Evolutionary conservation across 2,888 invertebrate genomes (phyloP).

Genomic region (Theretra japonica): DNA sequence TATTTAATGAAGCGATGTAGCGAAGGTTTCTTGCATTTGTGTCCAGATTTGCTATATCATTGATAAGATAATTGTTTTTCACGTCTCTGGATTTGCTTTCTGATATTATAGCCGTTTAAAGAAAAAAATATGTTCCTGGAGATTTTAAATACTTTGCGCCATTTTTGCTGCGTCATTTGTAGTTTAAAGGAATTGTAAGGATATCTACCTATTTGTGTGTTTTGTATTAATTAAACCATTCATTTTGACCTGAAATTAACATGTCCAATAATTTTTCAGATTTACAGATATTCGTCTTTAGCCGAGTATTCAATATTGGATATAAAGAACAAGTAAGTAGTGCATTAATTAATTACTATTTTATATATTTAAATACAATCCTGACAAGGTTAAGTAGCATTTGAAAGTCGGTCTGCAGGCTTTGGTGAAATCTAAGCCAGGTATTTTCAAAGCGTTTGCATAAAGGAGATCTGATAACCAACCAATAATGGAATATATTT

Average conservation of each 20-base stretch:
- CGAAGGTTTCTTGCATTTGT: too few species aligned
- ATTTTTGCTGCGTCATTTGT: too few species aligned
- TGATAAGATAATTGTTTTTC: too few species aligned
- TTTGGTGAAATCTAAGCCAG: not conserved
- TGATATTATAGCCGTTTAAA: too few species aligned
- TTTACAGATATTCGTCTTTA: conserved; percentile 87
- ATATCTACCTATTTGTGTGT: too few species aligned
- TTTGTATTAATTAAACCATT: conserved; percentile 7
- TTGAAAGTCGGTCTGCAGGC: not conserved
- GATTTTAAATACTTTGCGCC: too few species aligned
- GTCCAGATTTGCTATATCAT: too few species aligned
- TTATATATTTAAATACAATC: not conserved
- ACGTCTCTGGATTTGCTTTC: too few species aligned
- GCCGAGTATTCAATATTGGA: conserved; percentile 87
- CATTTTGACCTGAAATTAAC: not conserved
- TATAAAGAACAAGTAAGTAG: conserved; percentile 80
- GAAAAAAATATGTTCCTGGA: too few species aligned
- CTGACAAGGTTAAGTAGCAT: not conserved
- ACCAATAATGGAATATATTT: not conserved
- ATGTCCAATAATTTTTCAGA: conserved; percentile 61
- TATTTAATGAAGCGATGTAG: too few species aligned
- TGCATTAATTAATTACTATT: not conserved
- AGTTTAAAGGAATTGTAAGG: too few species aligned
- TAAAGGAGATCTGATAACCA: not conserved
- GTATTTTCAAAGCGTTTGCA: not conserved